phyloP scores from a whole-genome alignment of 2,113 vertebrate species.

The Polypterus bichir region DNA sequence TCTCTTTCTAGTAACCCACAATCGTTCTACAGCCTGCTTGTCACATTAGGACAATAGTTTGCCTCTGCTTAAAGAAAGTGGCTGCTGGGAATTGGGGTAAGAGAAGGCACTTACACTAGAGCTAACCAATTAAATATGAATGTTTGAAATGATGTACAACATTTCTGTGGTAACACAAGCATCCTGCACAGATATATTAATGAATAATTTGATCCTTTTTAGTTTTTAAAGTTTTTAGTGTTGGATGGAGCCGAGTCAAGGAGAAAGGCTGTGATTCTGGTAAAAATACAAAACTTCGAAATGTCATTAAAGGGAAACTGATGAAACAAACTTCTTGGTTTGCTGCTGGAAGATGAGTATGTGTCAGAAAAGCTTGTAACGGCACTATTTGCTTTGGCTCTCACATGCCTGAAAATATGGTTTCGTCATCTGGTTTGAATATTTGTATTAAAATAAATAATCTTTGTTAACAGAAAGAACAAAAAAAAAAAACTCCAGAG shows the following conservation, averaged over 20 bases:
- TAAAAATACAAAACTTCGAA: conserved; percentile 25
- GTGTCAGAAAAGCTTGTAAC: conserved; percentile 41
- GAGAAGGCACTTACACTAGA: no score
- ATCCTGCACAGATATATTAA: not conserved
- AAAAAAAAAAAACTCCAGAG: conserved; percentile 28
- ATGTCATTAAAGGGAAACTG: conserved; percentile 28
- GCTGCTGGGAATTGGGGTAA: no score
- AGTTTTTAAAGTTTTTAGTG: not conserved
- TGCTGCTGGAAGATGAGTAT: conserved; percentile 30
- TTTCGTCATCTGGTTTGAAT: conserved; percentile 54
- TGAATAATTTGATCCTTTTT: conserved; percentile 5
- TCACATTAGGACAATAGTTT: no score
- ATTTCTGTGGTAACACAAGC: not conserved
- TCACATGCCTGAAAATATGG: conserved; percentile 34
- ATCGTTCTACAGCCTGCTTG: no score
- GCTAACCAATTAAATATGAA: no score
- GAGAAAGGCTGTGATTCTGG: conserved; percentile 14
- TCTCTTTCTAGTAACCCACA: no score
- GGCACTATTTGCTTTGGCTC: conserved; percentile 54
- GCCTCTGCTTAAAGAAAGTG: no score
- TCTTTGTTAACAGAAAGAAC: conserved; percentile 48
- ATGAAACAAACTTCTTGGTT: conserved; percentile 23
- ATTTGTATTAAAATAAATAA: conserved; percentile 62
- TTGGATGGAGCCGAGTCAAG: conserved; percentile 2
- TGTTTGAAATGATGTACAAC: not conserved